A percentile compares a stretch with the other conserved stretches of the same genome.
Evolutionary conservation across 2,888 invertebrate genomes (phyloP).

Genomic region (Cryptus armator): DNA sequence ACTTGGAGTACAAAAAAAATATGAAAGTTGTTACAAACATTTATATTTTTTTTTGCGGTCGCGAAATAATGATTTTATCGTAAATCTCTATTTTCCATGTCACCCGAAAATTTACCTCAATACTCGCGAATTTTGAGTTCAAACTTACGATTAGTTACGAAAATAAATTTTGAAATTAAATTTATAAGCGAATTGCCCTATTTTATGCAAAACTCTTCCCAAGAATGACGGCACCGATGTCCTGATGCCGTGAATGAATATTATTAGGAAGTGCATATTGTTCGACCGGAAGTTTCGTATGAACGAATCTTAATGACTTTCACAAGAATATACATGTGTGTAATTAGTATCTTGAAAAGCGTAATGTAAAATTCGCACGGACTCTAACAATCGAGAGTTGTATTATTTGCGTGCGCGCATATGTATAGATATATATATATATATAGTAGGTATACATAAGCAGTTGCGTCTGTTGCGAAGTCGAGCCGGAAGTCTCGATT

Average conservation of each 20-base stretch:
- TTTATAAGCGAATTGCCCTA: background rate
- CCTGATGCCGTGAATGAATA: constrained; percentile 25
- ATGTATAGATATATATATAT: constrained; percentile 21
- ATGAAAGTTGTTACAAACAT: constrained; percentile 1
- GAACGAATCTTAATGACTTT: constrained; percentile 39
- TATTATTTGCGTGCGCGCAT: constrained; percentile 7
- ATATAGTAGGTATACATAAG: background rate
- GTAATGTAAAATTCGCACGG: constrained; percentile 59
- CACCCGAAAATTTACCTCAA: background rate
- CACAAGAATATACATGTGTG: constrained; percentile 19
- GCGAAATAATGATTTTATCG: background rate
- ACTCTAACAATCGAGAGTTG: constrained; percentile 48
- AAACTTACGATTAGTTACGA: background rate
- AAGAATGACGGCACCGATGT: background rate
- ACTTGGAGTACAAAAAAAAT: constrained; percentile 17
- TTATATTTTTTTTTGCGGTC: background rate
- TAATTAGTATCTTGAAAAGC: constrained; percentile 56
- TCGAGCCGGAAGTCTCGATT: constrained; percentile 70
- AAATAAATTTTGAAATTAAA: too few species aligned
- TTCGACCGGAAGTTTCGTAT: constrained; percentile 48
- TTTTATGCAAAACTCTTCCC: background rate
- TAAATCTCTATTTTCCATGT: background rate
- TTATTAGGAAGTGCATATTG: constrained; percentile 32
- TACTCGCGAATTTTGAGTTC: background rate
- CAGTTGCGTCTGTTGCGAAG: constrained; percentile 16